These are phyloP conservation scores for Hypsibius dujardini DNA, from an alignment of 1,140 invertebrate genomes.

Conservation along the genomic window DNA sequence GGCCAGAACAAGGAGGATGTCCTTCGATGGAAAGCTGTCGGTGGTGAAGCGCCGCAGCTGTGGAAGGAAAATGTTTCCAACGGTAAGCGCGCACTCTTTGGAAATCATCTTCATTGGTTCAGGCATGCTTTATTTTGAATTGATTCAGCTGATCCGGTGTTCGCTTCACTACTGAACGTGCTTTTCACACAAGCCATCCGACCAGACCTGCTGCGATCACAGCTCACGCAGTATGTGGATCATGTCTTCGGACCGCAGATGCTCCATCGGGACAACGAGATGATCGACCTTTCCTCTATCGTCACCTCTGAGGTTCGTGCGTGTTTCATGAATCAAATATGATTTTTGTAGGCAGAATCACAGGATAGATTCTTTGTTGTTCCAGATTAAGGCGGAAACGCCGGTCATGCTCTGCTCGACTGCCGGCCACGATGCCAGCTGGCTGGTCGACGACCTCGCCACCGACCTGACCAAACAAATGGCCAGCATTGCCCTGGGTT, in stretches of 20 bases:
- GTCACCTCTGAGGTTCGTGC: conserved; percentile 63
- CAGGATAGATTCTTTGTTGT: conserved; percentile 9
- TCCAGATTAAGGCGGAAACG: conserved; percentile 52
- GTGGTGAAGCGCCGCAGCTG: neutral
- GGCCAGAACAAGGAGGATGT: neutral
- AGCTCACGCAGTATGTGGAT: conserved; percentile 64
- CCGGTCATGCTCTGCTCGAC: conserved; percentile 90
- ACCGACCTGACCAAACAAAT: conserved; percentile 79
- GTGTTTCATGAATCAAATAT: neutral
- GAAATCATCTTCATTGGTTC: too few relatives aligned
- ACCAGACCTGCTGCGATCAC: conserved; percentile 80
- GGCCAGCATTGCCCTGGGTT: conserved; percentile 94
- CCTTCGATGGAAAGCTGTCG: neutral
- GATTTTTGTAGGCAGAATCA: conserved; percentile 21
- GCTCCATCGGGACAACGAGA: conserved; percentile 71
- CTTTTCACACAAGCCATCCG: conserved; percentile 79
- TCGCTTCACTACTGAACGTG: conserved; percentile 66
- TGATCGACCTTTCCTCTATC: conserved; percentile 67
- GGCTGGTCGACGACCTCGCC: conserved; percentile 88
- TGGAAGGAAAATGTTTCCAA: neutral
- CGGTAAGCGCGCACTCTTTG: neutral
- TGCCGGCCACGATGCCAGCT: conserved; percentile 90
- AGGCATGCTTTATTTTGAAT: too few relatives aligned
- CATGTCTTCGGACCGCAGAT: conserved; percentile 68
- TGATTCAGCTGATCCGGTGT: conserved; percentile 36